phyloP scores from a whole-genome alignment of 2,113 vertebrate genomes.

The Polyodon spathula region DNA sequence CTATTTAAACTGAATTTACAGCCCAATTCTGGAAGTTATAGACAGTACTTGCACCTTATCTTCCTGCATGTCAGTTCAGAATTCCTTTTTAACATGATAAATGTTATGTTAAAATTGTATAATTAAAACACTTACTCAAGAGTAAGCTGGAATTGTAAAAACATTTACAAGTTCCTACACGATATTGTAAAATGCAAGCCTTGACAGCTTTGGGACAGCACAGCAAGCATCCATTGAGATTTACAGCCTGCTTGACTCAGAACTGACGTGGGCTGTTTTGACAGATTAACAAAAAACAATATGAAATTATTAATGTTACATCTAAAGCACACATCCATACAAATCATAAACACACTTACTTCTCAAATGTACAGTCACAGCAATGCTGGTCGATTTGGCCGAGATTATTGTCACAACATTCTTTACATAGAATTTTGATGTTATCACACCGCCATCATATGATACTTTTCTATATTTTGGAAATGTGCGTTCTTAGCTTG shows the following conservation, averaged over 20 bases:
- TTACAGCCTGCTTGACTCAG: slow-evolving; percentile 30
- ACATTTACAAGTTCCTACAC: slow-evolving; percentile 50
- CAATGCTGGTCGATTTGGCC: background rate
- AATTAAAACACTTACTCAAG: slow-evolving; percentile 36
- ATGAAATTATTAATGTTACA: background rate
- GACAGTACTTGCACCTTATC: slow-evolving; percentile 18
- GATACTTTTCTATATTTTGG: too few relatives aligned
- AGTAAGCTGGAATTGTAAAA: slow-evolving; percentile 34
- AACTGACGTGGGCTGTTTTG: slow-evolving; percentile 5
- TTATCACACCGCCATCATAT: too few relatives aligned
- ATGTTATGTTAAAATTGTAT: slow-evolving; percentile 30
- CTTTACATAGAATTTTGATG: too few relatives aligned
- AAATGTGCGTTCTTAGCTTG: too few relatives aligned
- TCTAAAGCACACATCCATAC: background rate
- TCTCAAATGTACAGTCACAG: background rate
- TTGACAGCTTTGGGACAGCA: slow-evolving; percentile 34
- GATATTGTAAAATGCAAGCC: slow-evolving; percentile 31
- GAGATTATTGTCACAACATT: too few relatives aligned
- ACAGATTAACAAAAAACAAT: slow-evolving; percentile 15
- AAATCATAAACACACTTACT: background rate
- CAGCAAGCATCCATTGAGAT: slow-evolving; percentile 32
- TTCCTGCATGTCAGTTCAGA: slow-evolving; percentile 31
- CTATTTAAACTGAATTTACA: too few relatives aligned
- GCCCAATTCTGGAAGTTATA: background rate
- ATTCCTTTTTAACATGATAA: slow-evolving; percentile 44